Percentiles rank a stretch among this genome's conserved stretches.
phyloP scores from a whole-genome alignment of 2,888 invertebrate species.

The Boloria selene region DNA sequence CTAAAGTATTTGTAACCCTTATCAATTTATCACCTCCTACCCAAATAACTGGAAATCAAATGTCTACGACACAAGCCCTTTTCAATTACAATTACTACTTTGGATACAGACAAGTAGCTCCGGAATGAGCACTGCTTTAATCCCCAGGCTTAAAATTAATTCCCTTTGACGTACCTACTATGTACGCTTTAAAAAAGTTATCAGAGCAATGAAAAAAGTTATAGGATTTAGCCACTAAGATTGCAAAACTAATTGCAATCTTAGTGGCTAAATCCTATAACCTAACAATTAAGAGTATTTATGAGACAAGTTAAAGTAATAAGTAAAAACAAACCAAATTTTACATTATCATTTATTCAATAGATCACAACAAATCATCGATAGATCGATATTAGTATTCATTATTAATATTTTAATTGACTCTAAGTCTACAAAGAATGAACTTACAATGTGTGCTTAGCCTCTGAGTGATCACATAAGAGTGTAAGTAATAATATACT shows the following conservation, averaged over 20 bases:
- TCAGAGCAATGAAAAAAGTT: slow-evolving; percentile 14
- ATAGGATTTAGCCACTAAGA: too few species aligned
- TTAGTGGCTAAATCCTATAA: background rate
- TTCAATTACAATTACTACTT: slow-evolving; percentile 49
- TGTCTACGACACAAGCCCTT: slow-evolving; percentile 44
- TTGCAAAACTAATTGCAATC: too few species aligned
- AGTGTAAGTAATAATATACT: slow-evolving; percentile 1
- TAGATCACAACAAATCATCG: slow-evolving; percentile 35
- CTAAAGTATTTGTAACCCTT: slow-evolving; percentile 34
- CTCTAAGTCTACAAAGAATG: slow-evolving; percentile 50
- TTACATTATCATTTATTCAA: slow-evolving; percentile 25
- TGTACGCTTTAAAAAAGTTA: slow-evolving; percentile 31
- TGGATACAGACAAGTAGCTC: slow-evolving; percentile 24
- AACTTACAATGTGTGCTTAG: slow-evolving; percentile 29
- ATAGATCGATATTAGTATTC: slow-evolving; percentile 27
- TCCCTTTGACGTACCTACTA: slow-evolving; percentile 55
- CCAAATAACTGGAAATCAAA: slow-evolving; percentile 47
- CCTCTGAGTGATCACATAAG: slow-evolving; percentile 14
- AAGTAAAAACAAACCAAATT: background rate
- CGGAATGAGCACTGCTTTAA: slow-evolving; percentile 50
- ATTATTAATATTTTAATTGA: slow-evolving; percentile 52
- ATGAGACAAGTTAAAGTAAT: background rate
- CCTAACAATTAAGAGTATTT: too few species aligned
- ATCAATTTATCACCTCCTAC: slow-evolving; percentile 47
- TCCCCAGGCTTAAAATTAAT: slow-evolving; percentile 63